Evolutionary conservation across 1,140 invertebrate species (phyloP), one percentile per base, ranked within the genome.

Genomic region (Drosophila sucinea): DNA sequence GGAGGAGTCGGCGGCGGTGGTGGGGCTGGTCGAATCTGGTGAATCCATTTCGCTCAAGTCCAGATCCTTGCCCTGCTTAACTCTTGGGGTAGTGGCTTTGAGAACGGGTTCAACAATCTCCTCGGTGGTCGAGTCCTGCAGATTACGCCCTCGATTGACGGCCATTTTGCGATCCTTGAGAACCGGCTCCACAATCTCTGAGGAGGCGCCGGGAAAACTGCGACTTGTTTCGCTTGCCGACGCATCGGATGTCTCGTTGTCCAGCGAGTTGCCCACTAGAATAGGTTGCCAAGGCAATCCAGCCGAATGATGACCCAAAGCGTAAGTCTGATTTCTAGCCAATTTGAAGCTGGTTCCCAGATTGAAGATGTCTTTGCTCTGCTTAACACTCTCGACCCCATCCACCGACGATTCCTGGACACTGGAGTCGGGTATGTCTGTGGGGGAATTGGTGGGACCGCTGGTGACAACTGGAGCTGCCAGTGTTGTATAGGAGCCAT

Each of bases 41-140:
- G 17, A 11, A 25, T 55, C 58, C 6, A 40, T 33, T 0, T 71
- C 71, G 4, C 70, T 47, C 62, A 86, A 51, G 11, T 71, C 81
- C 72, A 87, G 92, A 90, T 60, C 91, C 81, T 90, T 93, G 84
- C 70, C 93, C 86, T 87, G 93, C 72, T 62, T 93, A 77, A 63
- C 92, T 72, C 94, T 94, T 0, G 93, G 90, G 44, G 94, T 92
- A 68, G 94, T 94, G 0, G 95, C 94, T 68, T 94, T 93, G 1
- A 96, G 87, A 33, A 96, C 94, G 0, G 96, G 96, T 77, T 96
- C 96, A 0, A 95, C 94, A 25, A 96, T 96, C 86, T 96, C 95
- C 0, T 76, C 73, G 0, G 67, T 73, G 32, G 55, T 70, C 32
- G 92, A 77, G 8, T 92, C 79, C 32, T 92, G 91, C 1, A 94